phyloP scores from a whole-genome alignment of 1,140 invertebrate species.

The Scaptodrosophila lebanonensis region DNA sequence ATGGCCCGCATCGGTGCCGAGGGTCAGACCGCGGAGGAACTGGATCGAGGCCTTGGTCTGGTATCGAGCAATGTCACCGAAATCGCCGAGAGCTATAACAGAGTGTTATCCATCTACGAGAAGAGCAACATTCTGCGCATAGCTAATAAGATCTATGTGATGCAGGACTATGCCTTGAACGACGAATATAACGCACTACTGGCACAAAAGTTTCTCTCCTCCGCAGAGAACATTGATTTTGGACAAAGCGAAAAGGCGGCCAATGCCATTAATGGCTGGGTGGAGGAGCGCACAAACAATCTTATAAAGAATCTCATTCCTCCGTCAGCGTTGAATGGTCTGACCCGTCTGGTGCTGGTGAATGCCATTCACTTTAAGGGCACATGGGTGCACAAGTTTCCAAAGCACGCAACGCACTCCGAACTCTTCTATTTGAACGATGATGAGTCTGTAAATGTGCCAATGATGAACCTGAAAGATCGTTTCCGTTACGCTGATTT shows the following conservation, averaged over 20 bases:
- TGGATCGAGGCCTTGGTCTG: slow-evolving; percentile 77
- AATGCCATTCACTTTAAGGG: slow-evolving; percentile 83
- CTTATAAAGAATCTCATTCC: slow-evolving; percentile 80
- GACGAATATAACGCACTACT: slow-evolving; percentile 49
- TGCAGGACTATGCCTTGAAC: slow-evolving; percentile 37
- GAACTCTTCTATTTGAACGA: slow-evolving; percentile 54
- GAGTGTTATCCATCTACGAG: slow-evolving; percentile 42
- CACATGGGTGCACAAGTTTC: slow-evolving; percentile 57
- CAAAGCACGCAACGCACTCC: slow-evolving; percentile 27
- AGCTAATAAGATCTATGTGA: slow-evolving; percentile 70
- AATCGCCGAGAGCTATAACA: slow-evolving; percentile 52
- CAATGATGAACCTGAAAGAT: slow-evolving; percentile 79
- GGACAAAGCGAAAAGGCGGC: slow-evolving; percentile 56
- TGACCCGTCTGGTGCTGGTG: slow-evolving; percentile 79
- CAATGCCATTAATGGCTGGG: slow-evolving; percentile 80
- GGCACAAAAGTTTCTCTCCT: slow-evolving; percentile 54
- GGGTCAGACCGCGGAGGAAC: slow-evolving; percentile 78
- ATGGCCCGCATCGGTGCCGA: slow-evolving; percentile 79
- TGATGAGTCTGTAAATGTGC: slow-evolving; percentile 55
- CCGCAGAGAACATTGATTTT: slow-evolving; percentile 78
- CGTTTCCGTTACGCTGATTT: slow-evolving; percentile 52
- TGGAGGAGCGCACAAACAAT: slow-evolving; percentile 79
- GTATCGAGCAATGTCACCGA: slow-evolving; percentile 33
- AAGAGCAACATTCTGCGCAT: slow-evolving; percentile 56
- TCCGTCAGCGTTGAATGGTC: slow-evolving; percentile 41